phyloP scores from a whole-genome alignment of 2,113 vertebrate species.

The Amphiprion ocellaris region DNA sequence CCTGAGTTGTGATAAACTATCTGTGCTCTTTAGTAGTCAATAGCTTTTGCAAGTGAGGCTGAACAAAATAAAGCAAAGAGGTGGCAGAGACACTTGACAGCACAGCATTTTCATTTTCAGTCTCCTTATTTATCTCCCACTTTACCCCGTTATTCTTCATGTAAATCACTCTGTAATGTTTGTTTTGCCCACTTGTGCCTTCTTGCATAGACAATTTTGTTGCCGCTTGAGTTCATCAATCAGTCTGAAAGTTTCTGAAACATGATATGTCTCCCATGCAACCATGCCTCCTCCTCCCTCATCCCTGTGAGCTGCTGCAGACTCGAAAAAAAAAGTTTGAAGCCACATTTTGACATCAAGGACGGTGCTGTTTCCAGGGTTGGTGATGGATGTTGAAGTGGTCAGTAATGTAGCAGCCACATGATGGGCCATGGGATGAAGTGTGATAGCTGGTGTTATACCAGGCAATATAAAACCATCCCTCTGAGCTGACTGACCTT shows the following conservation, averaged over 20 bases:
- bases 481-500: constrained; percentile 47
- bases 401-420: constrained; percentile 5
- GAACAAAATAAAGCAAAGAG: background rate
- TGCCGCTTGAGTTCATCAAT: too few species aligned
- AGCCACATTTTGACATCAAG: constrained; percentile 22
- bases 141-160: background rate
- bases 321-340: background rate
- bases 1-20: too few species aligned
- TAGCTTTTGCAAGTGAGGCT: too few species aligned
- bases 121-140: background rate
- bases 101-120: background rate
- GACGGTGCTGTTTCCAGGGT: constrained; percentile 24
- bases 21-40: too few species aligned
- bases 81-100: background rate
- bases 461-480: constrained; percentile 3
- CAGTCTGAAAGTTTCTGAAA: too few species aligned
- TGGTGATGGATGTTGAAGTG: constrained; percentile 31
- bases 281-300: background rate
- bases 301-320: background rate
- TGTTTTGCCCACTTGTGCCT: too few species aligned
- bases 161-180: background rate
- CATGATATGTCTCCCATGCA: background rate
- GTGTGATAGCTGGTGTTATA: constrained; percentile 32
- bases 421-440: constrained; percentile 28
- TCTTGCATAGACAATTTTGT: too few species aligned